A percentile compares a stretch with the other conserved stretches of the same genome.
phyloP scores from a whole-genome alignment of 2,797 vertebrate species.

The Hypotaenidia okinawae region DNA sequence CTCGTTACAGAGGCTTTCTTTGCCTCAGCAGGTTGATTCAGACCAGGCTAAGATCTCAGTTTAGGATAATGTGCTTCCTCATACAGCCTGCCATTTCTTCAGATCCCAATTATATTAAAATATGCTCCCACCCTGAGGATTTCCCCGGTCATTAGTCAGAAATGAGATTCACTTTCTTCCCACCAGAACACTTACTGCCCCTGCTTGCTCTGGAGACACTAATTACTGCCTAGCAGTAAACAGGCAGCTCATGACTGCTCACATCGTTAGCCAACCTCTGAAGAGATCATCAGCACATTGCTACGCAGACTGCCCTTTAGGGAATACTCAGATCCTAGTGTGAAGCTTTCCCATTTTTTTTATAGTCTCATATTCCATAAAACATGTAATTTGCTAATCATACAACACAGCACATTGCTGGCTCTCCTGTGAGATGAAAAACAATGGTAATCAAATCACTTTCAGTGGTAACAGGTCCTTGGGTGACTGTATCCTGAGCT shows the following conservation, averaged over 20 bases:
- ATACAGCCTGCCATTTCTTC: background rate
- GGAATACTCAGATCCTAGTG: background rate
- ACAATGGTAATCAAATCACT: background rate
- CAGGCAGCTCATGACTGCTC: background rate
- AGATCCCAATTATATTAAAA: slow-evolving; percentile 38
- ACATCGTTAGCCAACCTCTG: background rate
- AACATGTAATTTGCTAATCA: background rate
- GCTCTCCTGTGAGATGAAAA: background rate
- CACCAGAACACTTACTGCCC: background rate
- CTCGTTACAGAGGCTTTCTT: background rate
- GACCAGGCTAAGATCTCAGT: background rate
- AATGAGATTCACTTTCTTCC: slow-evolving; percentile 42
- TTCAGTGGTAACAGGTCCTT: background rate
- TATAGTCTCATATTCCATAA: background rate
- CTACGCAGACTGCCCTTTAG: background rate
- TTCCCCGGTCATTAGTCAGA: slow-evolving; percentile 46
- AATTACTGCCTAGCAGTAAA: slow-evolving; percentile 30
- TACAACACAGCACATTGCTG: background rate
- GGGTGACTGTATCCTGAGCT: background rate
- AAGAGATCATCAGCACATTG: background rate
- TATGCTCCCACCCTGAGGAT: slow-evolving; percentile 1
- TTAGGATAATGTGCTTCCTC: background rate
- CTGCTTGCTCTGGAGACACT: slow-evolving; percentile 10
- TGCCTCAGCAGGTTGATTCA: background rate
- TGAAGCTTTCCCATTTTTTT: background rate